Percentiles rank a stretch among this genome's conserved stretches.
Evolutionary conservation across 2,797 vertebrate species (phyloP).

Genomic region (Calcarius lapponicus): DNA sequence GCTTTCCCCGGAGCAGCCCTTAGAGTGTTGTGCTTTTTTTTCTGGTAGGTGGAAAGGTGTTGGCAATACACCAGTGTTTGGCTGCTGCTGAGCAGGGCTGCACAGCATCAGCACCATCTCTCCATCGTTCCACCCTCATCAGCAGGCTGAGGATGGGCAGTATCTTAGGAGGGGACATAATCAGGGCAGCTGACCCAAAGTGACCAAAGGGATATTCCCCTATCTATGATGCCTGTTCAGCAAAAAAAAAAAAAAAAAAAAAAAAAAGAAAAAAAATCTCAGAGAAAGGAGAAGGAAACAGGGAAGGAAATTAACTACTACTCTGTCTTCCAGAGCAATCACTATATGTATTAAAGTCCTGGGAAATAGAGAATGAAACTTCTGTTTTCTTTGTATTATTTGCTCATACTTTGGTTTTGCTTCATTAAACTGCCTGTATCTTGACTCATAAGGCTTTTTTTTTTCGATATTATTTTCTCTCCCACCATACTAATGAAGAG

Average conservation of each 20-base stretch:
- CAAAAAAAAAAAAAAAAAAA: neutral
- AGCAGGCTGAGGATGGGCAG: neutral
- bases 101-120: neutral
- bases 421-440: neutral
- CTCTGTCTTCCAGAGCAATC: neutral
- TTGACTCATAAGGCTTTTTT: neutral
- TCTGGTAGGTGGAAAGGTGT: neutral
- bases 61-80: neutral
- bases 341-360: neutral
- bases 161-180: neutral
- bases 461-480: neutral
- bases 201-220: neutral
- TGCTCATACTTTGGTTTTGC: neutral
- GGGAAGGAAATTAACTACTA: neutral
- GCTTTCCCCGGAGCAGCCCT: neutral
- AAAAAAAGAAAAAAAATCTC: neutral
- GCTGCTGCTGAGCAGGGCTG: neutral
- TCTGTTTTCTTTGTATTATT: neutral
- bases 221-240: neutral
- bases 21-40: neutral
- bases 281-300: neutral
- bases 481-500: neutral
- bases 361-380: neutral
- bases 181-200: neutral
- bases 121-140: neutral